phyloP scores from a whole-genome alignment of 92 coral and sea anemone species.

The Epizoanthus rinbou region DNA sequence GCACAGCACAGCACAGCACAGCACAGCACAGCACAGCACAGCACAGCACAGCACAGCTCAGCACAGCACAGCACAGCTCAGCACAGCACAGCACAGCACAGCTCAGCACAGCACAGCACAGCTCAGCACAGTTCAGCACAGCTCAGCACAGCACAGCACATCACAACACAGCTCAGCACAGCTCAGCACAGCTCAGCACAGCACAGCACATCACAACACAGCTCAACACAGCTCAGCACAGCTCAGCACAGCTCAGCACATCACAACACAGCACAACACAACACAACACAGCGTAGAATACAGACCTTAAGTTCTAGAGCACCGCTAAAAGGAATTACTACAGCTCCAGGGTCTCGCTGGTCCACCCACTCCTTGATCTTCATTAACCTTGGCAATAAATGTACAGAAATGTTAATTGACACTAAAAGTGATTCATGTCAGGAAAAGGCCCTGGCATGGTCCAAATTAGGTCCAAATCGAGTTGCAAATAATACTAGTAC shows the following conservation, averaged over 20 bases:
- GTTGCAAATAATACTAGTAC: neutral
- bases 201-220: no score
- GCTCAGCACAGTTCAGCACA: no score
- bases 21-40: no score
- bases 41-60: no score
- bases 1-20: no score
- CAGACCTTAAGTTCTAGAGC: conserved; percentile 83
- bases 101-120: no score
- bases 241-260: neutral
- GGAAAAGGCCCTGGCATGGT: neutral
- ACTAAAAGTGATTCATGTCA: neutral
- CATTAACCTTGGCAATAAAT: conserved; percentile 60
- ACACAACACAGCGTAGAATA: neutral
- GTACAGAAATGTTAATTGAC: neutral
- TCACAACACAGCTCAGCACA: no score
- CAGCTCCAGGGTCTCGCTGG: conserved; percentile 82
- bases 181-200: no score
- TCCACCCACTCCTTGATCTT: conserved; percentile 98
- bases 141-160: no score
- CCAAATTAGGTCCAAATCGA: neutral
- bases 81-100: no score
- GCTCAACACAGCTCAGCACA: no score
- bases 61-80: no score
- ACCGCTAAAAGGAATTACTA: conserved; percentile 93
- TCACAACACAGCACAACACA: neutral